Base-by-base conservation (phyloP, 2,888 invertebrate species). In the Synanthedon formicaeformis region DNA sequence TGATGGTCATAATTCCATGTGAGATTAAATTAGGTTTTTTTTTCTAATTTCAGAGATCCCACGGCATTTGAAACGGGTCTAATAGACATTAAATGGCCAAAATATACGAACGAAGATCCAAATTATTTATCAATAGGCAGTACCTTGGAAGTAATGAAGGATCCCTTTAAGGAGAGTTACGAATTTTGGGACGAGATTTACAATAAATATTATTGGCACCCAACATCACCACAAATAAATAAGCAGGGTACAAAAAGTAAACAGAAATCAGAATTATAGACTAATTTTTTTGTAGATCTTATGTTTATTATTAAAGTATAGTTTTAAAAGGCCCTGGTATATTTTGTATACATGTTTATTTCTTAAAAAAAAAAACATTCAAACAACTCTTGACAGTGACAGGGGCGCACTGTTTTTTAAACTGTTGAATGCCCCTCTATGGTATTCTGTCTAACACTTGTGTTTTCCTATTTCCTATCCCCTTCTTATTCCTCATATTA, bases 101-200 rank as follows among this genome's bases (percentile, higher is more conserved):
- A 66, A 27, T 85, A 75, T 54, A 72, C 73, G 40, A 70, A 67
- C 11, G 61, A 75, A 13, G 64, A 75, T n/a, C 69, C 59, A 6
- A 68, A 73, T 52, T 83, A 85, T 56, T 57, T 86, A 51, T 69
- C 78, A 48, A 79, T 87, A n/a, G 68, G 72, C 27, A 65, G 61
- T 34, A 68, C 68, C 41, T 57, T 79, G 16, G 64, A 67, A 51
- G 65, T 76, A 57, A 78, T 72, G 53, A 73, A 68, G 40, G 65
- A 76, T 57, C 62, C 78, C 2, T 77, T 82, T 13, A 60, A 58
- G 50, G 68, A 78, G 11, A 69, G 61, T 13, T 83, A 67, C 55
- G 56, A 65, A 8, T 76, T 85, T 52, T 87, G 86, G 86, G 65
- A 80, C 55, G 70, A 67, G 57, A 63, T 76, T 12, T 87, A 87